Conservation (phyloP, 2,888 invertebrate genomes). For the Drosophila colorata region DNA sequence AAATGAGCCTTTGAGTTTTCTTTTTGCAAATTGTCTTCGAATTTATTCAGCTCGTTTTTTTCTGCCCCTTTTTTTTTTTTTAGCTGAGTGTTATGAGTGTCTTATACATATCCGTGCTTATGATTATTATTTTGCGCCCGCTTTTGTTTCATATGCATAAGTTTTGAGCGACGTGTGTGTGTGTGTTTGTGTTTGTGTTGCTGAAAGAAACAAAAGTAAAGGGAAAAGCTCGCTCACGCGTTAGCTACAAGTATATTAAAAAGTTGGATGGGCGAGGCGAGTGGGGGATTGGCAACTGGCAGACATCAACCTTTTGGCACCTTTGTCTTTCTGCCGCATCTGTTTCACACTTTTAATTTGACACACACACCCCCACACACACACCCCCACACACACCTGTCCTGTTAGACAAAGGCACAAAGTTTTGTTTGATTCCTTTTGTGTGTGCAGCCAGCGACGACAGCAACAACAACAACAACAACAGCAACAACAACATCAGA, state of each 20-base stretch:
- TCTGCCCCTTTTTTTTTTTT: not conserved
- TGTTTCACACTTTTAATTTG: slow-evolving; percentile 82
- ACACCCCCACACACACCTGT: slow-evolving; percentile 32
- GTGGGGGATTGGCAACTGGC: not conserved
- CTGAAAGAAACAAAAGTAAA: slow-evolving; percentile 48
- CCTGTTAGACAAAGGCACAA: slow-evolving; percentile 72
- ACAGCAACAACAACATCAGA: slow-evolving; percentile 48
- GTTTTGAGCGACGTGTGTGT: slow-evolving; percentile 23
- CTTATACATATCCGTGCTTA: slow-evolving; percentile 43
- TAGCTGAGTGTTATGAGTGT: slow-evolving; percentile 8
- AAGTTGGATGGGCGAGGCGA: slow-evolving; percentile 23
- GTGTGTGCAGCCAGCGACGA: slow-evolving; percentile 71
- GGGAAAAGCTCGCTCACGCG: slow-evolving; percentile 47
- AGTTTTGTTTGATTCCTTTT: slow-evolving; percentile 81
- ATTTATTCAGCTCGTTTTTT: slow-evolving; percentile 24
- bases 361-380: slow-evolving; percentile 47
- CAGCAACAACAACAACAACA: slow-evolving; percentile 23
- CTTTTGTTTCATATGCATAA: slow-evolving; percentile 64
- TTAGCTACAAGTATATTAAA: slow-evolving; percentile 72
- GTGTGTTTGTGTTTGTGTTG: slow-evolving; percentile 7
- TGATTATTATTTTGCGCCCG: slow-evolving; percentile 59
- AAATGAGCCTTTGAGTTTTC: slow-evolving; percentile 1
- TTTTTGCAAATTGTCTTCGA: slow-evolving; percentile 15
- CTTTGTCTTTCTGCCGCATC: slow-evolving; percentile 73
- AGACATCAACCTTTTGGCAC: slow-evolving; percentile 75